A percentile compares a stretch with the other conserved stretches of the same genome.
phyloP scores from a whole-genome alignment of 2,888 invertebrate species.

The Cyclophora punctaria region DNA sequence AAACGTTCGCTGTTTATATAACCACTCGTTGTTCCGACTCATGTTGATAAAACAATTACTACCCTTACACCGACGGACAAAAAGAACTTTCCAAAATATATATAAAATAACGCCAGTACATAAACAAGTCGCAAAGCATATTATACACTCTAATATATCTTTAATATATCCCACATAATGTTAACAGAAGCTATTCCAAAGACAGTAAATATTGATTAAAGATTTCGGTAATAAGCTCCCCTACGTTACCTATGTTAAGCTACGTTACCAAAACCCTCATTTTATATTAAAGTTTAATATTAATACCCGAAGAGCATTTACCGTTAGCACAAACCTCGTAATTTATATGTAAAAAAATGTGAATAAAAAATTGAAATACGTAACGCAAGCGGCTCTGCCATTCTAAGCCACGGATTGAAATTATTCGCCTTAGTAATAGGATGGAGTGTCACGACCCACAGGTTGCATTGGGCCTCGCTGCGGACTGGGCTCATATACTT shows the following conservation, averaged over 20 bases:
- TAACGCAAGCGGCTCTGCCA: background rate
- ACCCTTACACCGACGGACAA: too few species aligned
- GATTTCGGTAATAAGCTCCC: constrained; percentile 2
- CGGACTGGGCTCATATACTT: constrained; percentile 1
- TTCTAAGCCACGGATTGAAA: constrained; percentile 4
- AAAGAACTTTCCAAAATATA: background rate
- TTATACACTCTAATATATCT: background rate
- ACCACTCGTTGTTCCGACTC: too few species aligned
- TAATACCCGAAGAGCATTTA: too few species aligned
- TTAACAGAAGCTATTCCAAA: constrained; percentile 1
- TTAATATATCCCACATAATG: background rate
- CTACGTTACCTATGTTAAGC: background rate
- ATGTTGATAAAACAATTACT: too few species aligned
- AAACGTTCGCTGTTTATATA: too few species aligned
- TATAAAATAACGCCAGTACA: background rate
- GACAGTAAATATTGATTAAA: constrained; percentile 4
- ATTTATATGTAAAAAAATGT: too few species aligned
- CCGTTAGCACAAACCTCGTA: too few species aligned
- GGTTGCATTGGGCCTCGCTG: background rate
- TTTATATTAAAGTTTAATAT: too few species aligned
- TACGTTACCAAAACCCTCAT: too few species aligned
- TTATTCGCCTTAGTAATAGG: constrained; percentile 4
- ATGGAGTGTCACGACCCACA: constrained; percentile 1
- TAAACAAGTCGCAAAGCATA: background rate
- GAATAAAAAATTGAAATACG: background rate